These are phyloP conservation scores for Brachylomia viminalis DNA, from an alignment of 2,888 invertebrate species.

Conservation along the genomic window DNA sequence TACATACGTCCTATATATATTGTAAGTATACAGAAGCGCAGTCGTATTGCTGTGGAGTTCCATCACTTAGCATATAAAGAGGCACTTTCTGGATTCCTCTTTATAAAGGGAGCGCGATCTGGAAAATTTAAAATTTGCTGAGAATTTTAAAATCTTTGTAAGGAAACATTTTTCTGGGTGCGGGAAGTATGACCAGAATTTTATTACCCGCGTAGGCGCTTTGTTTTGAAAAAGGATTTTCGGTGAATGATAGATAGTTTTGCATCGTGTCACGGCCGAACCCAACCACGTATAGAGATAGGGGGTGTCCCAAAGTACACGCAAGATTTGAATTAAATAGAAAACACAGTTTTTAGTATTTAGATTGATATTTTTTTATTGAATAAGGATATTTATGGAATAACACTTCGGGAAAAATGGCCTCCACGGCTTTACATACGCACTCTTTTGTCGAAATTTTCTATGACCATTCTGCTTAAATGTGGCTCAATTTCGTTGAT, in stretches of 20 bases:
- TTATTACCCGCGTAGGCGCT: background rate
- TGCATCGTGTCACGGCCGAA: background rate
- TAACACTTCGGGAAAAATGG: no score
- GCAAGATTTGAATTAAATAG: no score
- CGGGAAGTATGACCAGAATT: background rate
- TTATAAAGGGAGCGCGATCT: constrained; percentile 55
- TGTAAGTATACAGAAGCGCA: constrained; percentile 30
- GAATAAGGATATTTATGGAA: no score
- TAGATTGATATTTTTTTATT: no score
- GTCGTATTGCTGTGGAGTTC: constrained; percentile 54
- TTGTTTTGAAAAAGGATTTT: background rate
- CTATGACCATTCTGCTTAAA: no score
- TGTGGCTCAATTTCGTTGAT: no score
- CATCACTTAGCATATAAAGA: constrained; percentile 69
- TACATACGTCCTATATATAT: constrained; percentile 1
- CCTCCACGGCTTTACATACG: no score
- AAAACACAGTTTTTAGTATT: no score
- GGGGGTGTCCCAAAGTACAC: no score
- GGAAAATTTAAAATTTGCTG: constrained; percentile 55
- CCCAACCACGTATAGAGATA: no score
- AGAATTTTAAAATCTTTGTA: constrained; percentile 47
- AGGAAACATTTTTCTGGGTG: constrained; percentile 24
- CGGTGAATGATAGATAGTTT: background rate
- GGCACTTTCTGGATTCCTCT: constrained; percentile 61
- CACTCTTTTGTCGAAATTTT: no score